Conservation (phyloP, 1,140 invertebrate genomes). For the Ceratitis capitata region DNA sequence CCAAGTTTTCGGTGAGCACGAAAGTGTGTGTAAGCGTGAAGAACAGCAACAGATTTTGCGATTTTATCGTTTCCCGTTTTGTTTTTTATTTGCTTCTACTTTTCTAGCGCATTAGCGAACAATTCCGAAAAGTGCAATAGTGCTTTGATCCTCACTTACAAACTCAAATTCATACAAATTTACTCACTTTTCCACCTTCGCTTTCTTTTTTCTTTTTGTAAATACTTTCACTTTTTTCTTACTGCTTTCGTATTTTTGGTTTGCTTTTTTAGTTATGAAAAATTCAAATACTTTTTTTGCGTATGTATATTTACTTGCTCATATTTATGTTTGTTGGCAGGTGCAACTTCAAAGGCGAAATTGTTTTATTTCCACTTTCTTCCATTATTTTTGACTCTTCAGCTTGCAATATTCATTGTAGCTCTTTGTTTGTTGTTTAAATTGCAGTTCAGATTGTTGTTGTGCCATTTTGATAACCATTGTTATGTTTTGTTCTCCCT, state of each 20-base stretch:
- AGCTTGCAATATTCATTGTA: background rate
- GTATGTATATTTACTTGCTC: background rate
- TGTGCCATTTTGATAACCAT: background rate
- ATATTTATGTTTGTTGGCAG: background rate
- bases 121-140: background rate
- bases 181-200: background rate
- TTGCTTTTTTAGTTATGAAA: background rate
- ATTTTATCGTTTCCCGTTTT: background rate
- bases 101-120: background rate
- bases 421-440: background rate
- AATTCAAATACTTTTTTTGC: background rate
- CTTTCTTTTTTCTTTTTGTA: background rate
- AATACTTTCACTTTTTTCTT: background rate
- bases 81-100: background rate
- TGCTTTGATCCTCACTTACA: background rate
- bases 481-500: background rate
- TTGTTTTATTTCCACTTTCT: background rate
- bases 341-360: slow-evolving; percentile 6
- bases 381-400: background rate
- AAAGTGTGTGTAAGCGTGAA: background rate
- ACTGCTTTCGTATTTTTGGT: background rate
- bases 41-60: background rate
- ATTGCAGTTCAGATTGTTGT: background rate
- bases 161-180: background rate
- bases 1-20: no score